Conservation (phyloP, 2,888 invertebrate species). For the Drosophila neonasuta region DNA sequence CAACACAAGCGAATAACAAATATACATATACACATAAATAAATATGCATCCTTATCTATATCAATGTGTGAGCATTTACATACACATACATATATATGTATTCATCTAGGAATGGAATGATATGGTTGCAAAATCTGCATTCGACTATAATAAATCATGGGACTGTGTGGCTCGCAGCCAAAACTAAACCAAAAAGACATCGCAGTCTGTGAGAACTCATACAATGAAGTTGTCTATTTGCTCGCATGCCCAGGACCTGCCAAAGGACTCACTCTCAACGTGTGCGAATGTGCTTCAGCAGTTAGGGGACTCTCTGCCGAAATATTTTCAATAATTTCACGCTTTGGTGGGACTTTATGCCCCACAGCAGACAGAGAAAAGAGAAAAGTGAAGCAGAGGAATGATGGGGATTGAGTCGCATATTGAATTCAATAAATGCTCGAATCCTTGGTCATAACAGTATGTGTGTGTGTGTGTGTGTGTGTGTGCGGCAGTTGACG, state of each 20-base stretch:
- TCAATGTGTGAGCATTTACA: neutral
- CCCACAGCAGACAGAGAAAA: conserved; percentile 46
- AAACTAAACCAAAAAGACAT: conserved; percentile 45
- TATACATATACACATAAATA: conserved; percentile 21
- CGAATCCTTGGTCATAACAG: conserved; percentile 52
- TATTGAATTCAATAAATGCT: conserved; percentile 75
- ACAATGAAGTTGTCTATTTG: conserved; percentile 52
- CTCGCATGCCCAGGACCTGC: conserved; percentile 24
- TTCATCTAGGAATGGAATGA: conserved; percentile 28
- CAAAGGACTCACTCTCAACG: conserved; percentile 24
- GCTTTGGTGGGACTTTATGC: conserved; percentile 64
- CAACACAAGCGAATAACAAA: conserved; percentile 24
- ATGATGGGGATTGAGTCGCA: conserved; percentile 24
- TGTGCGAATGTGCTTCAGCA: conserved; percentile 7
- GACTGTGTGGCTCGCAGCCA: conserved; percentile 54
- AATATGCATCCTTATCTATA: conserved; percentile 11
- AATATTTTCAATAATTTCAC: conserved; percentile 74
- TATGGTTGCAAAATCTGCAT: conserved; percentile 69
- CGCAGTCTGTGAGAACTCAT: conserved; percentile 4
- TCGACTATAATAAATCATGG: conserved; percentile 75
- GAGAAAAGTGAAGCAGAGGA: conserved; percentile 7
- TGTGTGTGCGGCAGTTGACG: conserved; percentile 59
- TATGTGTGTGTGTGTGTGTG: conserved; percentile 40
- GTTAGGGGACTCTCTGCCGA: conserved; percentile 22
- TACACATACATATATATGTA: neutral